A percentile compares a stretch with the other conserved stretches of the same genome.
These are phyloP conservation scores for Chalcis sispes DNA, from an alignment of 2,888 invertebrate genomes.

Conservation along the genomic window DNA sequence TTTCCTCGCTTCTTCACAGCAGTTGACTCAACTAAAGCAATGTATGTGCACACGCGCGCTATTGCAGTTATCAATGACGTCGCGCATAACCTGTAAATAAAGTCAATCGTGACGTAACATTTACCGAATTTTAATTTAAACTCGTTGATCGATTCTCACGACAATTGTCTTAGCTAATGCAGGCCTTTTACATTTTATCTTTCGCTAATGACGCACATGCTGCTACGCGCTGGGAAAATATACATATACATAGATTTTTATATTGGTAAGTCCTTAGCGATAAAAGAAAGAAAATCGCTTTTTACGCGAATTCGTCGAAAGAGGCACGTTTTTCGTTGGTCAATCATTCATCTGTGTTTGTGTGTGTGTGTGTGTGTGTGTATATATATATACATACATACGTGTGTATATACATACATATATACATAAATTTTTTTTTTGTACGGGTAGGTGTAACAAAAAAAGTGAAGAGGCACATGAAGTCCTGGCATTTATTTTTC, in stretches of 20 bases:
- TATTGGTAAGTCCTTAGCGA: constrained; percentile 41
- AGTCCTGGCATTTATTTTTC: no score
- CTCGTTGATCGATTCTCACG: constrained; percentile 15
- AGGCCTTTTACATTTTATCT: background rate
- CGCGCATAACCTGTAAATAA: constrained; percentile 3
- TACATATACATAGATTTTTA: constrained; percentile 30
- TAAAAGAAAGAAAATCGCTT: constrained; percentile 12
- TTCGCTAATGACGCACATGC: constrained; percentile 3
- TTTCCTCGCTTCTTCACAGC: constrained; percentile 23
- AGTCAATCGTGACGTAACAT: constrained; percentile 31
- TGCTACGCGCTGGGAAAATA: constrained; percentile 4
- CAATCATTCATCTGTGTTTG: background rate
- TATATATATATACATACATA: no score
- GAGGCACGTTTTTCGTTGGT: constrained; percentile 48
- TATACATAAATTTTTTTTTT: no score
- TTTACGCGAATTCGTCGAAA: constrained; percentile 18
- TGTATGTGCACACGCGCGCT: background rate
- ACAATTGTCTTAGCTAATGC: constrained; percentile 5
- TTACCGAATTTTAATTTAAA: constrained; percentile 29
- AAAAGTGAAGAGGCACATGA: constrained; percentile 25
- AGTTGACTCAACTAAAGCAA: constrained; percentile 37
- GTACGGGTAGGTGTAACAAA: no score
- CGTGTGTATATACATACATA: no score
- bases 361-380: constrained; percentile 12
- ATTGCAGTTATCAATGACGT: constrained; percentile 18